Percentiles rank a stretch among this genome's conserved stretches.
phyloP scores from a whole-genome alignment of 2,888 invertebrate species.

The Nebria salina region DNA sequence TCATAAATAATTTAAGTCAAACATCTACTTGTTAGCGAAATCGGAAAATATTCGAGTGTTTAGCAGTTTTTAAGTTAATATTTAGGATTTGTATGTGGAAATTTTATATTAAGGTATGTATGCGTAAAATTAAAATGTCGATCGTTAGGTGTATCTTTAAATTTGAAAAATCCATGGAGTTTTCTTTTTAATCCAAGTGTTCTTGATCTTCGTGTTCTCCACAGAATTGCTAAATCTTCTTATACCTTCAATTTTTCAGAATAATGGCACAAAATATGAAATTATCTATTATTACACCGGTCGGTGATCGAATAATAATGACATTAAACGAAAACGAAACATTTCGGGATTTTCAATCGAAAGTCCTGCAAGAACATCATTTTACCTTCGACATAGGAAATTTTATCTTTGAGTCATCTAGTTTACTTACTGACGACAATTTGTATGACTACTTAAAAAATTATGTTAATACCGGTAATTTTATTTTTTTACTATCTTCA shows the following conservation, averaged over 20 bases:
- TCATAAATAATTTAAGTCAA: too few relatives aligned
- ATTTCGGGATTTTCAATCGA: slow-evolving; percentile 37
- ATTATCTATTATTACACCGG: slow-evolving; percentile 19
- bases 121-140: not conserved
- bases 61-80: not conserved
- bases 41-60: not conserved
- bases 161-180: not conserved
- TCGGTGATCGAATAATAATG: slow-evolving; percentile 20
- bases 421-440: slow-evolving; percentile 26
- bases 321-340: slow-evolving; percentile 27
- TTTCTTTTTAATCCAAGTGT: slow-evolving; percentile 18
- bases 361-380: slow-evolving; percentile 28
- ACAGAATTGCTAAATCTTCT: slow-evolving; percentile 35
- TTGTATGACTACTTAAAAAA: slow-evolving; percentile 33
- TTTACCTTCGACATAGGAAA: slow-evolving; percentile 19
- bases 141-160: not conserved
- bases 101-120: slow-evolving; percentile 8
- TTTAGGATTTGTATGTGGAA: not conserved
- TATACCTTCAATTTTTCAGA: slow-evolving; percentile 27
- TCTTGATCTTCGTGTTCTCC: slow-evolving; percentile 34
- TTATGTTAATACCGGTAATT: slow-evolving; percentile 9
- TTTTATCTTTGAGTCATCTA: slow-evolving; percentile 25
- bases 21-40: too few relatives aligned
- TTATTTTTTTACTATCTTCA: not conserved
- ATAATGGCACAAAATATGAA: slow-evolving; percentile 47